These are phyloP conservation scores for Bilobella aurantiaca DNA, from an alignment of 1,140 invertebrate genomes.

Conservation along the genomic window DNA sequence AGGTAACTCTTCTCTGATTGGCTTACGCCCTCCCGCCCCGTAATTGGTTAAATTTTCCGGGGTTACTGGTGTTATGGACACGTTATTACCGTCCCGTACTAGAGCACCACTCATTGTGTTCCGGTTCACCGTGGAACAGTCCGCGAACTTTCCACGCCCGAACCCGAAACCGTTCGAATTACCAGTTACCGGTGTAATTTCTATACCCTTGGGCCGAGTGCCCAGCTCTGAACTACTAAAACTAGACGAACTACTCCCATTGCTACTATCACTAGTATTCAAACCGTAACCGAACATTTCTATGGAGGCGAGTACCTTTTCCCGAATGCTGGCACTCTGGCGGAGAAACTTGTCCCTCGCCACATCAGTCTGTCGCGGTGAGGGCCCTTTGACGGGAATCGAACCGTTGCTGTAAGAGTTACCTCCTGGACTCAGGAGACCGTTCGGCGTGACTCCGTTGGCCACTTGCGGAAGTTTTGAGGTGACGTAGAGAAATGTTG, in stretches of 20 bases:
- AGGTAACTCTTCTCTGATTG: not conserved
- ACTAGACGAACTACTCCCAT: constrained; percentile 3
- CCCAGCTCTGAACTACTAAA: constrained; percentile 1
- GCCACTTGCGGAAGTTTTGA: constrained; percentile 29
- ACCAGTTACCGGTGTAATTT: not conserved
- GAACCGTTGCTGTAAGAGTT: not conserved
- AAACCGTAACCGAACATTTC: constrained; percentile 33
- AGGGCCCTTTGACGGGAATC: not conserved
- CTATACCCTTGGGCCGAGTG: not conserved
- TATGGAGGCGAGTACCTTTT: constrained; percentile 30
- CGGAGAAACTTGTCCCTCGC: constrained; percentile 18
- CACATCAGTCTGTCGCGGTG: not conserved
- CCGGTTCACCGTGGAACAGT: not conserved
- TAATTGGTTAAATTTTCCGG: not conserved
- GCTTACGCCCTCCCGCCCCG: too few relatives aligned
- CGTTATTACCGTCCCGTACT: not conserved
- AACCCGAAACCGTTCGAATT: not conserved
- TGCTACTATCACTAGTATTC: constrained; percentile 2
- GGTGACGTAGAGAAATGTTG: constrained; percentile 33
- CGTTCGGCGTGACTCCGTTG: not conserved
- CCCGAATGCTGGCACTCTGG: constrained; percentile 19
- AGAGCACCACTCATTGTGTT: not conserved
- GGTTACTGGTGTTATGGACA: not conserved
- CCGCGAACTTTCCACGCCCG: not conserved
- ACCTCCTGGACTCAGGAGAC: not conserved